A percentile compares a stretch with the other conserved stretches of the same genome.
phyloP scores from a whole-genome alignment of 2,113 vertebrate species.

The Hipposideros armiger region DNA sequence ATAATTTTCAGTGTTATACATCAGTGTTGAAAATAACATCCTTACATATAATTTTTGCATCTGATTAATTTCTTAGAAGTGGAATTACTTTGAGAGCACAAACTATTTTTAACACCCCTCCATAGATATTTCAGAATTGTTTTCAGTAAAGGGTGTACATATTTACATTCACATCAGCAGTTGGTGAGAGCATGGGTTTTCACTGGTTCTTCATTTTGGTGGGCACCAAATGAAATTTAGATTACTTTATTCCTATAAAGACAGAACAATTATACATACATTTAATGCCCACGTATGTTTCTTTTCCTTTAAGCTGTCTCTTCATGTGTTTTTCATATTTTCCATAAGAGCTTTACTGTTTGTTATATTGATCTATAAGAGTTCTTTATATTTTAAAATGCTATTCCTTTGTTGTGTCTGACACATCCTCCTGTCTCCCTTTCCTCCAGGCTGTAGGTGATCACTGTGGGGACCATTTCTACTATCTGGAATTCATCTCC shows the following conservation, averaged over 20 bases:
- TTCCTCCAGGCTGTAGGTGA: background rate
- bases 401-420: background rate
- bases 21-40: background rate
- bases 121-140: background rate
- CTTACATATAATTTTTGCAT: background rate
- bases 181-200: background rate
- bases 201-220: background rate
- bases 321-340: background rate
- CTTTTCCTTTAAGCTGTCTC: background rate
- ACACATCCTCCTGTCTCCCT: background rate
- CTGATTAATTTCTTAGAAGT: constrained; percentile 24
- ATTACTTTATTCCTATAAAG: background rate
- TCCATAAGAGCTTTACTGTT: background rate
- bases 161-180: background rate
- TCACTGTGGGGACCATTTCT: background rate
- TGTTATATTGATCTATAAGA: background rate
- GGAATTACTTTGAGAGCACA: background rate
- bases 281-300: background rate
- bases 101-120: background rate
- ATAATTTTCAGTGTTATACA: background rate
- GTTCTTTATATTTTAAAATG: constrained; percentile 10
- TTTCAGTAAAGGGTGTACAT: background rate
- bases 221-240: background rate
- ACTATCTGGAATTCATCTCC: background rate
- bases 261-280: background rate